Evolutionary conservation across 1,140 invertebrate genomes (phyloP), one percentile per base, ranked within the genome.

Genomic region (Drosophila baimaii): DNA sequence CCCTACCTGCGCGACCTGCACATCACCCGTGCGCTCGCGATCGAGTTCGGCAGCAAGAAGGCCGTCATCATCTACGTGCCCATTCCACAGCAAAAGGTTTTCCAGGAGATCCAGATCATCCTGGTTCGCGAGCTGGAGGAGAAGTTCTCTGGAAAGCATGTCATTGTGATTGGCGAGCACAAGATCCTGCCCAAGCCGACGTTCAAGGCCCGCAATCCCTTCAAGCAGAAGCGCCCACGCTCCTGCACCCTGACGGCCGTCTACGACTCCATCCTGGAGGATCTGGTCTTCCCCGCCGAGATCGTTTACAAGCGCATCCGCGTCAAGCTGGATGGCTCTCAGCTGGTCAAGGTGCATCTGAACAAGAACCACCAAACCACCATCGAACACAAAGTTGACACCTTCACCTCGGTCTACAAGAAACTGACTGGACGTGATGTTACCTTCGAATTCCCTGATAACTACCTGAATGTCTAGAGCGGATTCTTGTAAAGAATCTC

Each of bases 371-470:
- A 99, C 92, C 98, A 99, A 93, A 99, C 98, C 58, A 99, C 98
- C 85, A 98, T 99, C 93, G 99, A 99, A 94, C 98, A 99, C 92
- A 99, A 99, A 95, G 98, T 98, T 82, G 98, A 99, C 86, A 99
- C 98, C 49, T 99, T 99, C 94, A 96, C 97, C 80, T 96, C 97
- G 72, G 98, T 99, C 64, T 99, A 99, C 95, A 99, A 99, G 94
- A 99, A 99, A 93, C 93, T 99, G 73, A 99, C 99, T 77, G 98
- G 98, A 79, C 98, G 99, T 91, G 98, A 99, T 94, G 99, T 99
- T 54, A 97, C 95, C 69, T 99, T 99, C 93, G 98, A 99, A 94
- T 99, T 99, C 94, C 98, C 98, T 68, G 99, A 99, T 94, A 97
- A 97, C 89, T 97, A 97, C 94, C 95, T 97, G 95, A 97, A 96